Base-by-base conservation (phyloP, 2,113 vertebrate species). In the Phyllostomus hastatus region DNA sequence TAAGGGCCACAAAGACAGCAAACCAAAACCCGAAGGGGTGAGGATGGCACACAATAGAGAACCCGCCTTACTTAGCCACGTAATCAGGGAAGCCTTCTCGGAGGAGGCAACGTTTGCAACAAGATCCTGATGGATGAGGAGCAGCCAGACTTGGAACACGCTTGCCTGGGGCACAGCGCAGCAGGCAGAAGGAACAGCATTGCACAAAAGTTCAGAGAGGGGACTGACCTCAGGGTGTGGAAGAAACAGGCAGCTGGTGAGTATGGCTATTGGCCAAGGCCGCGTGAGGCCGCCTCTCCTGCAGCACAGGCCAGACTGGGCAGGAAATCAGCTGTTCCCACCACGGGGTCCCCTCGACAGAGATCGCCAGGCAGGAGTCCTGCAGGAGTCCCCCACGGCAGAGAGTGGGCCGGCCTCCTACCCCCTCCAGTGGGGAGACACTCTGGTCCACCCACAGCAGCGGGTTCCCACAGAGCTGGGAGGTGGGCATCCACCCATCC, bases 31-130 rank as follows among this genome's bases (percentile, higher is more conserved):
- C 35, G 8, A 5, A 80, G 24, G 31, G 19, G 57, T 6, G 52
- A 43, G 81, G 35, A 54, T 17, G 16, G 17, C 28, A 15, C 28
- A 11, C 48, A 75, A 61, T 4, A 33, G 1, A 41, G 38, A 83
- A 83, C 26, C 26, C 41, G 41, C 10, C 20, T 38, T 81, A 52
- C 24, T n/a, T 85, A 59, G 72, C 41, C 11, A 64, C 19, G 16
- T 52, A 90, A 80, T 61, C 64, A 17, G 5, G 24, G 82, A 88
- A 48, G 54, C 22, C 78, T 81, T 76, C 70, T 61, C 43, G 28
- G 64, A 75, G 76, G 54, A 78, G 67, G 26, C 73, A 43, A 50
- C n/a, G 57, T 81, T 95, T 61, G 41, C 67, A 59, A 85, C 64
- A 43, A 61, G 41, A n/a, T 70, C 20, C 81, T 66, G 69, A 70